phyloP scores from a whole-genome alignment of 2,888 invertebrate species.

The Monoplex corrugatus region DNA sequence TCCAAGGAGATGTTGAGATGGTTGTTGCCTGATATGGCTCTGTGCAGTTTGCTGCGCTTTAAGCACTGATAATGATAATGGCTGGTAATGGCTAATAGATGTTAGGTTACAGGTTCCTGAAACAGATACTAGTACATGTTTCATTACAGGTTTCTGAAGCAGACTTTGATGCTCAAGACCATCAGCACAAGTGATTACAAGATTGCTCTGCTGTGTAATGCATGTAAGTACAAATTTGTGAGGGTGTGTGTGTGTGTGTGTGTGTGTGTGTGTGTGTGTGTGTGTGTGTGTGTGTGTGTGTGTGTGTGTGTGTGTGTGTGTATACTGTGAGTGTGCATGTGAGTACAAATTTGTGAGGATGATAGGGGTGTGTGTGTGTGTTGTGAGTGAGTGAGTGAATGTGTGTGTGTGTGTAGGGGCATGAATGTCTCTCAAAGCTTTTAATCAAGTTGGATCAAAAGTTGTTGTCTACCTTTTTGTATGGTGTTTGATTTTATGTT shows the following conservation, averaged over 20 bases:
- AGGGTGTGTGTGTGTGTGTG: not conserved
- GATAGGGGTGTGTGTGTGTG: not conserved
- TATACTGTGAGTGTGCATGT: not conserved
- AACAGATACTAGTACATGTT: too few species aligned
- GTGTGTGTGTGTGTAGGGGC: not conserved
- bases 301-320: not conserved
- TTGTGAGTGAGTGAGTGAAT: not conserved
- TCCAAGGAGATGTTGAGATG: too few species aligned
- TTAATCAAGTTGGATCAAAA: too few species aligned
- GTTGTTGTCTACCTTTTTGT: too few species aligned
- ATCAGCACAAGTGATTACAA: conserved; percentile 88
- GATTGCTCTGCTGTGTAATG: conserved; percentile 95
- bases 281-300: not conserved
- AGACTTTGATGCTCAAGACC: conserved; percentile 82
- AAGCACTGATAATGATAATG: too few species aligned
- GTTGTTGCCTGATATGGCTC: too few species aligned
- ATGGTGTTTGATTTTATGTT: too few species aligned
- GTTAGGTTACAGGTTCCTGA: too few species aligned
- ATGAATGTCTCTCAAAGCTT: not conserved
- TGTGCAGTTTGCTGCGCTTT: too few species aligned
- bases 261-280: conserved; percentile 15
- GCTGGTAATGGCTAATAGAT: too few species aligned
- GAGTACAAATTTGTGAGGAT: not conserved
- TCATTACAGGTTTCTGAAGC: conserved; percentile 89
- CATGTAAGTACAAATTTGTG: conserved; percentile 84